These are phyloP conservation scores for Steinernema hermaphroditum DNA, from an alignment of 2,888 invertebrate species.

Conservation along the genomic window DNA sequence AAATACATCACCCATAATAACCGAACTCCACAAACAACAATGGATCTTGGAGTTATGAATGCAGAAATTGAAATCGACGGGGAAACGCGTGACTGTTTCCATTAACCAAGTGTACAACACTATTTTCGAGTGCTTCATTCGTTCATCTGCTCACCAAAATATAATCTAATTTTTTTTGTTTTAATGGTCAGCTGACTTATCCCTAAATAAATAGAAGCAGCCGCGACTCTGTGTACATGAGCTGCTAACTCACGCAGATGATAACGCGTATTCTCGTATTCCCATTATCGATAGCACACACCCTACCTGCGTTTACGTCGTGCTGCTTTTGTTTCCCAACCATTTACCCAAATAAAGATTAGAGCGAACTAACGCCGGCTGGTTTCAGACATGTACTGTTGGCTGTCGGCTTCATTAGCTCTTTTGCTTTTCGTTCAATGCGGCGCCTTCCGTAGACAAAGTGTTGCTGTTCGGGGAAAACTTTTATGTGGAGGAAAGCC, in stretches of 20 bases:
- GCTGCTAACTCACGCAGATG: neutral
- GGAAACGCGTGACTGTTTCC: conserved; percentile 48
- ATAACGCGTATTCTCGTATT: conserved; percentile 8
- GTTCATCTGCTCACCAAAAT: neutral
- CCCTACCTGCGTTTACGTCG: neutral
- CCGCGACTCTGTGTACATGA: conserved; percentile 6
- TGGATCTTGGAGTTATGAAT: conserved; percentile 44
- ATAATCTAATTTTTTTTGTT: neutral
- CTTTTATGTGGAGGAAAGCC: conserved; percentile 53
- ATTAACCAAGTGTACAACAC: conserved; percentile 29
- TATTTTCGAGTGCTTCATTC: no score
- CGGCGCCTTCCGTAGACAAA: conserved; percentile 23
- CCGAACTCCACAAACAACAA: conserved; percentile 32
- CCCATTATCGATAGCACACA: conserved; percentile 9
- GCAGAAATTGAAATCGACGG: conserved; percentile 52
- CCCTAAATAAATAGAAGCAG: neutral
- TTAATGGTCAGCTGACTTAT: conserved; percentile 20
- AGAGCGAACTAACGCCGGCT: neutral
- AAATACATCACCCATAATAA: conserved; percentile 51
- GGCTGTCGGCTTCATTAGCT: neutral
- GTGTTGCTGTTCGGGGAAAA: conserved; percentile 40
- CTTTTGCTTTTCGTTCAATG: neutral
- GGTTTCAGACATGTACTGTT: conserved; percentile 5
- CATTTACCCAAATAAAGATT: neutral
- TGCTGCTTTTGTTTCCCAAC: neutral